These are phyloP conservation scores for Rhabdornis inornatus DNA, from an alignment of 2,113 vertebrate species.

Conservation along the genomic window DNA sequence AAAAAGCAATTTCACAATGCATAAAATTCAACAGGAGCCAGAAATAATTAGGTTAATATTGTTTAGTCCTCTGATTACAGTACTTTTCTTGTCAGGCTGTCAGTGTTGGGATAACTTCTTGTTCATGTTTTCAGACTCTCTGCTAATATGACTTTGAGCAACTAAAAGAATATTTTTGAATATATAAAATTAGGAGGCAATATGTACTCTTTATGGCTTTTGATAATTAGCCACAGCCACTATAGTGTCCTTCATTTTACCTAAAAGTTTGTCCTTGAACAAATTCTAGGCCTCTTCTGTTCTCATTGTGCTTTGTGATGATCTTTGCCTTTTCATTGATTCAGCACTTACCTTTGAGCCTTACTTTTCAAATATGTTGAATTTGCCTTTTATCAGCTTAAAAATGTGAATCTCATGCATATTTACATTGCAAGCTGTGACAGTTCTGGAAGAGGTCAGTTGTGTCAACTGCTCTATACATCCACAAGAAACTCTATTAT, in stretches of 20 bases:
- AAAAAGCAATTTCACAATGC: background rate
- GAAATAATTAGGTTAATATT: background rate
- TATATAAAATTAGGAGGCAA: background rate
- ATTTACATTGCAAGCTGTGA: slow-evolving; percentile 34
- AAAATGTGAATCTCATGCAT: slow-evolving; percentile 55
- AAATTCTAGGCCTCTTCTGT: background rate
- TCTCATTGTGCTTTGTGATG: slow-evolving; percentile 25
- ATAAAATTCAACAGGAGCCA: background rate
- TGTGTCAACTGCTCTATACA: slow-evolving; percentile 21
- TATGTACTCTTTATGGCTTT: background rate
- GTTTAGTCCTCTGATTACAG: background rate
- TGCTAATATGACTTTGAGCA: background rate
- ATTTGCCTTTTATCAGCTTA: slow-evolving; percentile 53
- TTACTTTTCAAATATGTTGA: slow-evolving; percentile 56
- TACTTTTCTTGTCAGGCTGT: background rate
- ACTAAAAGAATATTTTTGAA: background rate
- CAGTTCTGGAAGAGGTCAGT: slow-evolving; percentile 40
- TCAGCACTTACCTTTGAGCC: slow-evolving; percentile 46
- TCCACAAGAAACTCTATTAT: slow-evolving; percentile 39
- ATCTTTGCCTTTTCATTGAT: slow-evolving; percentile 55
- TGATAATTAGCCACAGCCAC: background rate
- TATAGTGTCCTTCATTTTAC: background rate
- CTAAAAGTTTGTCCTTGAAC: slow-evolving; percentile 38
- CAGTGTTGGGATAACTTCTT: background rate
- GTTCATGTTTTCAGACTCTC: background rate